Percentiles rank a stretch among this genome's conserved stretches.
phyloP scores from a whole-genome alignment of 1,140 invertebrate species.

The Solen grandis region DNA sequence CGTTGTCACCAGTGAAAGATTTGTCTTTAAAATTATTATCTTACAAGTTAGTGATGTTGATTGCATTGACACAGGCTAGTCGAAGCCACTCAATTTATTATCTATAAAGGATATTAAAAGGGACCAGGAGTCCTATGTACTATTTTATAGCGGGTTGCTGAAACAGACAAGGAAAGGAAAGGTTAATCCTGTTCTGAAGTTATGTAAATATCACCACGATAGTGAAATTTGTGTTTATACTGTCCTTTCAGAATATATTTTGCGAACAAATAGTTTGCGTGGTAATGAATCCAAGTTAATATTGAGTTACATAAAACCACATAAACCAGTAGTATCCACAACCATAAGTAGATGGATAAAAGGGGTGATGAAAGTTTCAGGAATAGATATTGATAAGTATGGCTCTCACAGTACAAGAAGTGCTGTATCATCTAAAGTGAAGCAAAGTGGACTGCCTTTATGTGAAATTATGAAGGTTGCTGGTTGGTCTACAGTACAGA shows the following conservation, averaged over 20 bases:
- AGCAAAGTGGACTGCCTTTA: not conserved
- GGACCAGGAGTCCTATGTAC: not conserved
- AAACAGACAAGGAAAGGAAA: conserved; percentile 21
- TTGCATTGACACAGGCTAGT: conserved; percentile 33
- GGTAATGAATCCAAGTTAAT: too few relatives aligned
- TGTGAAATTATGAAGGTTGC: conserved; percentile 19
- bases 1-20: not conserved
- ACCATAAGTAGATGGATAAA: too few relatives aligned
- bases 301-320: too few relatives aligned
- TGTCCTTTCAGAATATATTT: too few relatives aligned
- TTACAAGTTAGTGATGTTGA: conserved; percentile 38
- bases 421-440: conserved; percentile 1
- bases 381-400: too few relatives aligned
- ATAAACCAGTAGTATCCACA: too few relatives aligned
- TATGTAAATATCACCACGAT: not conserved
- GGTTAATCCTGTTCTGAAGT: not conserved
- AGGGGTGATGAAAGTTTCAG: too few relatives aligned
- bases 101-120: conserved; percentile 9
- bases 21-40: conserved; percentile 41
- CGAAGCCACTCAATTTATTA: conserved; percentile 25
- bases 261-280: too few relatives aligned
- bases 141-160: conserved; percentile 21
- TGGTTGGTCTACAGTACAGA: conserved; percentile 14
- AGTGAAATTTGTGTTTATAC: not conserved
- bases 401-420: not conserved